Evolutionary conservation across 2,113 vertebrate genomes (phyloP).

Genomic region (Tamias sibiricus): DNA sequence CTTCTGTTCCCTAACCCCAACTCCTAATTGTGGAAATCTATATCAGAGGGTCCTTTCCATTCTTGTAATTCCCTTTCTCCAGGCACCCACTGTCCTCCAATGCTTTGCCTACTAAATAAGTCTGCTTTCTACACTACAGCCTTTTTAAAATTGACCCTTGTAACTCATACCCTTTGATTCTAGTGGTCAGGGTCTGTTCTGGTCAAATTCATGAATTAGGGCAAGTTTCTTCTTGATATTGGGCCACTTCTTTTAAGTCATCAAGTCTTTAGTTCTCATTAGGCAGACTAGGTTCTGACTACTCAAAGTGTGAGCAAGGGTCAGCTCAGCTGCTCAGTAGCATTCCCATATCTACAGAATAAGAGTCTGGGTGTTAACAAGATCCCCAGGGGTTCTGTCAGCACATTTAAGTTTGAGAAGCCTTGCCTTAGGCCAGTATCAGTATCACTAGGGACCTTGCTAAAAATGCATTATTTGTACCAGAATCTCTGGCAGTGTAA

Average conservation of each 20-base stretch:
- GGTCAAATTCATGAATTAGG: not conserved
- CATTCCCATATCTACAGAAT: not conserved
- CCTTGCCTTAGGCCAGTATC: not conserved
- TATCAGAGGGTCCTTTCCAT: not conserved
- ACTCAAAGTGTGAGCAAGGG: not conserved
- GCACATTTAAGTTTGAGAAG: not conserved
- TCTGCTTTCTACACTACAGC: conserved; percentile 28
- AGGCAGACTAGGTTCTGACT: not conserved
- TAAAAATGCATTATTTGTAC: conserved; percentile 23
- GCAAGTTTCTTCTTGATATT: not conserved
- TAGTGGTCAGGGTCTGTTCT: conserved; percentile 1
- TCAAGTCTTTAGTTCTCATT: not conserved
- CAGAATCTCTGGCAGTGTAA: not conserved
- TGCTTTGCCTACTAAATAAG: not conserved
- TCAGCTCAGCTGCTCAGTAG: not conserved
- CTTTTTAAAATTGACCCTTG: not conserved
- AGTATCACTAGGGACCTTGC: not conserved
- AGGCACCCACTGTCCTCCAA: not conserved
- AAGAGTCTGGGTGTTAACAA: not conserved
- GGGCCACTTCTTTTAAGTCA: not conserved
- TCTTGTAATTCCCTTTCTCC: not conserved
- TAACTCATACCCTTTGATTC: not conserved
- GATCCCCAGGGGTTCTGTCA: not conserved
- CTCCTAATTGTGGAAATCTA: not conserved
- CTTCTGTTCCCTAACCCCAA: not conserved